Evolutionary conservation across 2,888 invertebrate species (phyloP), one percentile per base, ranked within the genome.

Genomic region (Cetonia aurata): DNA sequence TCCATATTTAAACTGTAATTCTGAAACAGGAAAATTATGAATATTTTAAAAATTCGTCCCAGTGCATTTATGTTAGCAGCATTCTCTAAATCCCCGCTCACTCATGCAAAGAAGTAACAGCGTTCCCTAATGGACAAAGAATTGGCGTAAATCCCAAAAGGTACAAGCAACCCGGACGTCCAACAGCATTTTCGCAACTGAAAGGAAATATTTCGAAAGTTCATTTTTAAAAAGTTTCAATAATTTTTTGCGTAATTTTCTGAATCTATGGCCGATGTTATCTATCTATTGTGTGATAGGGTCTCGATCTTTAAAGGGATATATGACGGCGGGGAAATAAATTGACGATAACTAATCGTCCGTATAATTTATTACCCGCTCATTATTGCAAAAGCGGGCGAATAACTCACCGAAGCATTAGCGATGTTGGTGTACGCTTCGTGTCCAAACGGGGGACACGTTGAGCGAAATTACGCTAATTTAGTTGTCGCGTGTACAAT

Each of bases 311-410:
- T 55, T 33, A 55, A 55, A 55, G 55, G 31, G 13, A 33, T 55
- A 55, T 37, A 55, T 55, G 33, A 33, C 55, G 19, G 13, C 13
- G 55, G 10, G 6, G 37, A 55, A 55, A 55, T 55, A 55, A 55
- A 55, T 55, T 55, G 33, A 55, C 31, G 55, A 33, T 55, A 55
- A 55, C 55, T 55, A 55, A 55, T 55, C 55, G 55, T 33, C 1
- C 10, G 13, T 19, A 13, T 55, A 55, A 55, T 55, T 55, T 55
- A 55, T 19, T 52, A 15, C 17, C 25, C 4, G 52, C 25, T 52
- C 52, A 25, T 17, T 15, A 17, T 9, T 17, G 6, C 37, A 37
- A 37, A 37, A 10, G 37, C 17, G 52, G 6, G 25, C 25, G 52
- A 52, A 19, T 19, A 19, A 37, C 19, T 25, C 3, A 19, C 19